phyloP scores from a whole-genome alignment of 2,888 invertebrate species.

The Mythimna vitellina region DNA sequence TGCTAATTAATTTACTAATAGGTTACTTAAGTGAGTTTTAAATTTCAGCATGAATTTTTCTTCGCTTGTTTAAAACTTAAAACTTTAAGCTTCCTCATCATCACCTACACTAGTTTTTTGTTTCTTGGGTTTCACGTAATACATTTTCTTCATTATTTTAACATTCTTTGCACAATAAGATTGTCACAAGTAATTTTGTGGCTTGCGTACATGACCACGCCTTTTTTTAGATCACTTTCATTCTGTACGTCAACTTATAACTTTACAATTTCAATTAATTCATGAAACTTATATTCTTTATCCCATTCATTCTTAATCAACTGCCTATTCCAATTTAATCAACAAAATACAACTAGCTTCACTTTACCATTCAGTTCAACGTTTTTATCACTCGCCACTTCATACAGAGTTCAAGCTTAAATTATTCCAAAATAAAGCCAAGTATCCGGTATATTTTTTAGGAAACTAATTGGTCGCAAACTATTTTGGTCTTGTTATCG shows the following conservation, averaged over 20 bases:
- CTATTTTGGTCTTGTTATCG: conserved; percentile 65
- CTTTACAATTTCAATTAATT: neutral
- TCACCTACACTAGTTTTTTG: neutral
- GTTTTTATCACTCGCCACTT: conserved; percentile 42
- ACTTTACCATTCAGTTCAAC: conserved; percentile 26
- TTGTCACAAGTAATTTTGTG: too few relatives aligned
- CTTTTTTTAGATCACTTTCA: neutral
- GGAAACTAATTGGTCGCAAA: conserved; percentile 63
- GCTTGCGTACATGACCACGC: too few relatives aligned
- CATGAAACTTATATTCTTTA: neutral
- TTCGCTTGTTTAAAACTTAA: neutral
- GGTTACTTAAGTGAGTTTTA: neutral
- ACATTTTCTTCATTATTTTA: too few relatives aligned
- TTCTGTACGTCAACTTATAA: neutral
- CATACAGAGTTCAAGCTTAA: conserved; percentile 36
- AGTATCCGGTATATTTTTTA: conserved; percentile 66
- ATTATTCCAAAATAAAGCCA: conserved; percentile 59
- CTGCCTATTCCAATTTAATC: conserved; percentile 29
- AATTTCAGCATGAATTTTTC: neutral
- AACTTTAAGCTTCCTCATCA: neutral
- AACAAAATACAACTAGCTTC: conserved; percentile 4
- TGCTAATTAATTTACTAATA: neutral
- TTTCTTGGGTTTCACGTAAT: too few relatives aligned
- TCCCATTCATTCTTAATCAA: conserved; percentile 35
- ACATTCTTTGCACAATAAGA: neutral